Percentiles rank a stretch among this genome's conserved stretches.
These are phyloP conservation scores for Polyommatus icarus DNA, from an alignment of 2,888 invertebrate genomes.

Conservation along the genomic window DNA sequence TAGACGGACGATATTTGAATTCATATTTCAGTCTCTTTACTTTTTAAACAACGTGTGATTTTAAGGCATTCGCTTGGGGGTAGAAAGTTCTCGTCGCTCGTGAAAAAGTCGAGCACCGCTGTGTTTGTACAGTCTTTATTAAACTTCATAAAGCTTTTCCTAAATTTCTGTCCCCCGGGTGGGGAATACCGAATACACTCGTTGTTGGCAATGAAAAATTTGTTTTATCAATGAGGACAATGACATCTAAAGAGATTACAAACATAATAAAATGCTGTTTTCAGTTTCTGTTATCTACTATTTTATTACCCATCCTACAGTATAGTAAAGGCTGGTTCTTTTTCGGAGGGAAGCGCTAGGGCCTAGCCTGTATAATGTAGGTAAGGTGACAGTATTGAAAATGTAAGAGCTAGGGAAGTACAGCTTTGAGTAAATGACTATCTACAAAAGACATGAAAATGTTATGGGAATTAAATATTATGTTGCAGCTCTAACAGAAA, in stretches of 20 bases:
- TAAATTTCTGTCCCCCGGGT: conserved; percentile 24
- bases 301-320: background rate
- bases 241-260: conserved; percentile 3
- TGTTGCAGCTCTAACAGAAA: no score
- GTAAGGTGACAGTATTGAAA: no score
- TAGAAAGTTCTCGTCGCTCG: conserved; percentile 11
- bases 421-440: no score
- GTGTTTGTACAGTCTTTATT: conserved; percentile 24
- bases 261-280: background rate
- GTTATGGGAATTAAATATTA: no score
- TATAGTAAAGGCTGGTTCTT: no score
- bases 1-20: background rate
- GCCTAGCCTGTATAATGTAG: no score
- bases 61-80: conserved; percentile 11
- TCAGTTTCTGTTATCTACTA: background rate
- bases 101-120: conserved; percentile 17
- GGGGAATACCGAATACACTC: background rate
- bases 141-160: conserved; percentile 26
- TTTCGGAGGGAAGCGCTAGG: no score
- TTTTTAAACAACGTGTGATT: conserved; percentile 12
- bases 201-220: background rate
- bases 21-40: conserved; percentile 6
- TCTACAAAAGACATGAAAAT: no score
- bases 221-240: background rate
- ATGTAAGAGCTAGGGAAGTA: no score